phyloP scores from a whole-genome alignment of 2,113 vertebrate genomes.

The Mesoclemmys tuberculata region DNA sequence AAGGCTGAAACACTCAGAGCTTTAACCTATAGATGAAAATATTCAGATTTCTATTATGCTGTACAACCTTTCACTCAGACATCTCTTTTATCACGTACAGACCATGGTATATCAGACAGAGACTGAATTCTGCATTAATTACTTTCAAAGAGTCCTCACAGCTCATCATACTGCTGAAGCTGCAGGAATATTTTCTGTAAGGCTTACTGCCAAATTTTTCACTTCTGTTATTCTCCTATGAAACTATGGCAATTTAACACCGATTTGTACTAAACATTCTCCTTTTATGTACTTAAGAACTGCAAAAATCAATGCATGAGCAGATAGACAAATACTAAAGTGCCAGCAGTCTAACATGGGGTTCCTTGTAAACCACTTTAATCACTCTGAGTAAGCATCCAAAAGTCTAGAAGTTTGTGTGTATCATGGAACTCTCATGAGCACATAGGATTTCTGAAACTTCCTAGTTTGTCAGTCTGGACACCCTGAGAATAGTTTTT shows the following conservation, averaged over 20 bases:
- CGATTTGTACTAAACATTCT: conserved; percentile 62
- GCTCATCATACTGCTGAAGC: conserved; percentile 50
- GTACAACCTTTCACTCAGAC: conserved; percentile 26
- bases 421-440: conserved; percentile 32
- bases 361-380: conserved; percentile 40
- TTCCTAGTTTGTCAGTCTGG: conserved; percentile 12
- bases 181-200: conserved; percentile 62
- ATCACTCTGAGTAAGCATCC: conserved; percentile 50
- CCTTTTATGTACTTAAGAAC: conserved; percentile 68
- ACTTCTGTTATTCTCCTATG: conserved; percentile 56
- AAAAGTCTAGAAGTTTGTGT: conserved; percentile 30
- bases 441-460: conserved; percentile 36
- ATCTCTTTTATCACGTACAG: conserved; percentile 47
- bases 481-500: background rate
- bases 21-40: background rate
- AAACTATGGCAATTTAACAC: conserved; percentile 58
- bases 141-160: conserved; percentile 56
- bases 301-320: conserved; percentile 62
- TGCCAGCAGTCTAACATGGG: conserved; percentile 11
- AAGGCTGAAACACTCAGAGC: conserved; percentile 20
- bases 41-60: conserved; percentile 4
- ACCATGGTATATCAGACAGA: conserved; percentile 26
- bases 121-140: conserved; percentile 68
- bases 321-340: conserved; percentile 49
- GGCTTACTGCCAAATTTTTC: conserved; percentile 69